phyloP scores from a whole-genome alignment of 2,888 invertebrate genomes.

The Cephus pygmeus region DNA sequence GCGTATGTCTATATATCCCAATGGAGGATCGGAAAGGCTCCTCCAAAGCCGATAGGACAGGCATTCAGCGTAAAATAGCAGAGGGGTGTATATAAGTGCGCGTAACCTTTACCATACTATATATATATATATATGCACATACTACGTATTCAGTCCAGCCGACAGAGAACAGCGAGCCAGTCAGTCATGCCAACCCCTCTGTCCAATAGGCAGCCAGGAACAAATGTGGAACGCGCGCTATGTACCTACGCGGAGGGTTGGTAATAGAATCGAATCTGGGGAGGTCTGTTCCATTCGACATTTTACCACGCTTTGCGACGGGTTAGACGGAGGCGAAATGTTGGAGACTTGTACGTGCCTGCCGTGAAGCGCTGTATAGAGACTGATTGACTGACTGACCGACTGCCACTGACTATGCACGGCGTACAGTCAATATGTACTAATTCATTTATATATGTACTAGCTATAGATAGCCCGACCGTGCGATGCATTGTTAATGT shows the following conservation, averaged over 20 bases:
- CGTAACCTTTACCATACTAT: background rate
- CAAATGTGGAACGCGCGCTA: background rate
- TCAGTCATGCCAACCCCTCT: background rate
- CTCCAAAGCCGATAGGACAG: background rate
- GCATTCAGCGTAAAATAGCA: background rate
- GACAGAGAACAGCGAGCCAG: background rate
- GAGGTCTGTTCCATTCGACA: background rate
- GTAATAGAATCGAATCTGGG: background rate
- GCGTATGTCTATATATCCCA: background rate
- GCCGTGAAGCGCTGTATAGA: background rate
- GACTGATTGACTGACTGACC: background rate
- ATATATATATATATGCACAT: no score
- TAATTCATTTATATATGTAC: background rate
- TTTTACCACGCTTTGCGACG: background rate
- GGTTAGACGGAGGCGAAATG: background rate
- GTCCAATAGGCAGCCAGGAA: background rate
- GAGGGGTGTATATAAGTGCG: background rate
- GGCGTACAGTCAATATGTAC: background rate
- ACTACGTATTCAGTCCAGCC: background rate
- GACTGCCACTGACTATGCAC: background rate
- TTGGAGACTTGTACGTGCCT: background rate
- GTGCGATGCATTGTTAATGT: constrained; percentile 39
- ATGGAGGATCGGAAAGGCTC: background rate
- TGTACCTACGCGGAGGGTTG: background rate
- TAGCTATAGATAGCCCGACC: background rate